Conservation (phyloP, 2,797 vertebrate genomes). For the Malacoctenus gilli region DNA sequence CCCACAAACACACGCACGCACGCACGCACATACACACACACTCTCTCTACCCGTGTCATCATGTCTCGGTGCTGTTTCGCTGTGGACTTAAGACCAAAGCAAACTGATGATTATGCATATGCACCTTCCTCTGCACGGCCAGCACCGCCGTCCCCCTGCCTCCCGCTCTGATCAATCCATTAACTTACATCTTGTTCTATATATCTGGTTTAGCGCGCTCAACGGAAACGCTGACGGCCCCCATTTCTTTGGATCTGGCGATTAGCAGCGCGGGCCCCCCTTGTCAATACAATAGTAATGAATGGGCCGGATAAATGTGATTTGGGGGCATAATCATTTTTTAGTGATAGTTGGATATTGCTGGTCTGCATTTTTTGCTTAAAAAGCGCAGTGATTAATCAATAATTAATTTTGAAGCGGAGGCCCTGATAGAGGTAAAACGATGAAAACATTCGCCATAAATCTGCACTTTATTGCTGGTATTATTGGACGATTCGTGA, state of each 20-base stretch:
- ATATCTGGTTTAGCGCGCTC: constrained; percentile 79
- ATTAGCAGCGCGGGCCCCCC: constrained; percentile 82
- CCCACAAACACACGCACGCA: constrained; percentile 19
- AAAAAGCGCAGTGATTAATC: constrained; percentile 87
- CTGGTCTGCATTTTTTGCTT: constrained; percentile 87
- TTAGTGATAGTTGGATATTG: constrained; percentile 84
- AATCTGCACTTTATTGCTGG: constrained; percentile 83
- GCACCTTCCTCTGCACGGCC: constrained; percentile 63
- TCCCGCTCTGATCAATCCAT: constrained; percentile 77
- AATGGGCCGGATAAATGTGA: constrained; percentile 81
- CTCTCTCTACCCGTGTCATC: constrained; percentile 61
- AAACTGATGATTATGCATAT: constrained; percentile 78
- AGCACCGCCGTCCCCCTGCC: constrained; percentile 54
- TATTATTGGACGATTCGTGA: constrained; percentile 72
- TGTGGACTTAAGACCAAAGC: constrained; percentile 69
- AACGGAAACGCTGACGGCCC: constrained; percentile 80
- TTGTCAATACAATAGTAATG: constrained; percentile 85
- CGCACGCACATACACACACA: constrained; percentile 21
- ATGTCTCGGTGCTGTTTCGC: constrained; percentile 57
- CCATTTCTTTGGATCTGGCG: constrained; percentile 80
- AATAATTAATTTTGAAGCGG: constrained; percentile 88
- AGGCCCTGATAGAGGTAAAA: constrained; percentile 80
- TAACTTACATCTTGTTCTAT: constrained; percentile 77
- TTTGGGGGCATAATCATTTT: constrained; percentile 84
- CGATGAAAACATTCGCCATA: constrained; percentile 84